These are phyloP conservation scores for Phrynocephalus guinanensis DNA, from an alignment of 2,797 vertebrate species.

Conservation along the genomic window DNA sequence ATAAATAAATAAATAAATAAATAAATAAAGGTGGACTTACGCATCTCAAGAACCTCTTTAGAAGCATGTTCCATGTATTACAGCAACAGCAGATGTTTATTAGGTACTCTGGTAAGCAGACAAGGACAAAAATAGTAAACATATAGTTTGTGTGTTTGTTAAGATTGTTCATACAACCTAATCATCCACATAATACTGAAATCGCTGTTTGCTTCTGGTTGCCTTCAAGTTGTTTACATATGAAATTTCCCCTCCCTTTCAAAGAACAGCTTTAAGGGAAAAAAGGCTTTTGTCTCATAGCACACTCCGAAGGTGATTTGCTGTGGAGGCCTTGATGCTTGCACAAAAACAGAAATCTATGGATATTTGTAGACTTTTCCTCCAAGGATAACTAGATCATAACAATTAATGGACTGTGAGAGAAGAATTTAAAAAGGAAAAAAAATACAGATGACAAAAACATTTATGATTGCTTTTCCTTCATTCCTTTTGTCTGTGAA, in stretches of 20 bases:
- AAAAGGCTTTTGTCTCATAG: constrained; percentile 37
- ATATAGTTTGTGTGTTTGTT: rapidly evolving
- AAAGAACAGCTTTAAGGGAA: constrained; percentile 27
- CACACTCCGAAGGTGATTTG: constrained; percentile 45
- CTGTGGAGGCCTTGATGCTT: constrained; percentile 35
- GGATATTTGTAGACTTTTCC: constrained; percentile 21
- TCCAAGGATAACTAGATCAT: constrained; percentile 38
- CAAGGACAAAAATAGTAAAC: constrained; percentile 39
- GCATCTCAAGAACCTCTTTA: constrained; percentile 35
- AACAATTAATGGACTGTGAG: constrained; percentile 23
- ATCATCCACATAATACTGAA: constrained; percentile 33
- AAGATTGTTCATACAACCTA: not conserved
- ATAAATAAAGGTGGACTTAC: too few relatives aligned
- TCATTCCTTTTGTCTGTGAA: not conserved
- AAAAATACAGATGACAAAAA: not conserved
- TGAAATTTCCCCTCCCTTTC: constrained; percentile 12
- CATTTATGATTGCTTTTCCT: not conserved
- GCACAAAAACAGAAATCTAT: constrained; percentile 54
- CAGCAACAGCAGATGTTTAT: constrained; percentile 44
- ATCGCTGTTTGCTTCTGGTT: constrained; percentile 13
- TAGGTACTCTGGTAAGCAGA: constrained; percentile 42
- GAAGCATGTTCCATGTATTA: constrained; percentile 40
- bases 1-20: too few relatives aligned
- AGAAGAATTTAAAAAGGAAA: constrained; percentile 41
- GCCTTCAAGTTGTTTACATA: constrained; percentile 43